Evolutionary conservation across 2,888 invertebrate genomes (phyloP).

Genomic region (Drosophila paranaensis): DNA sequence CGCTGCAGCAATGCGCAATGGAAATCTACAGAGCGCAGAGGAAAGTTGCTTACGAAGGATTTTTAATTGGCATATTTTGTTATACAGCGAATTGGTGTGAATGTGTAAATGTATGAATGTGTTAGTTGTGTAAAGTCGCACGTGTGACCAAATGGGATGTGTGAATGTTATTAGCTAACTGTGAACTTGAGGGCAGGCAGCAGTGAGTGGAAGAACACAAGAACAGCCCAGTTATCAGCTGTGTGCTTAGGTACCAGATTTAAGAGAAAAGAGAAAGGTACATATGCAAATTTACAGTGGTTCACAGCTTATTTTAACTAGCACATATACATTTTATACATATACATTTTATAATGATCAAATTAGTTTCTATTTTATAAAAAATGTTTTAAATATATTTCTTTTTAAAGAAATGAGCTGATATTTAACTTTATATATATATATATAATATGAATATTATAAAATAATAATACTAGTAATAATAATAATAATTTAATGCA

Average conservation of each 20-base stretch:
- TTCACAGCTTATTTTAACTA: no score
- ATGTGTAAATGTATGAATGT: slow-evolving; percentile 4
- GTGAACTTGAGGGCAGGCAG: slow-evolving; percentile 43
- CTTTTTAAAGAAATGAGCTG: no score
- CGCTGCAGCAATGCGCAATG: slow-evolving; percentile 13
- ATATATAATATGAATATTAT: no score
- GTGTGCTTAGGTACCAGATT: background rate
- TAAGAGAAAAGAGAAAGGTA: background rate
- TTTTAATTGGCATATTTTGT: slow-evolving; percentile 13
- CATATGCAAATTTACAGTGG: no score
- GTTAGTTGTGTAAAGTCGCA: slow-evolving; percentile 54
- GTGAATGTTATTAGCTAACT: slow-evolving; percentile 52
- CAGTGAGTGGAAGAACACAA: background rate
- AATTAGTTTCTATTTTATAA: no score
- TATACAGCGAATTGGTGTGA: slow-evolving; percentile 11
- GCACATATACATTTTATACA: no score
- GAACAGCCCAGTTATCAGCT: slow-evolving; percentile 31
- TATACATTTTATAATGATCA: no score
- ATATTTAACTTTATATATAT: no score
- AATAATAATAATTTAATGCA: no score
- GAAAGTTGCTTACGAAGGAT: slow-evolving; percentile 7
- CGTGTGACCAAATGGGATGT: slow-evolving; percentile 61
- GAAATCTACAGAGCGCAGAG: slow-evolving; percentile 21
- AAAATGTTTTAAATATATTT: no score
- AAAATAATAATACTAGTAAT: no score